Evolutionary conservation across 2,113 vertebrate genomes (phyloP).

Genomic region (Mohoua ochrocephala): DNA sequence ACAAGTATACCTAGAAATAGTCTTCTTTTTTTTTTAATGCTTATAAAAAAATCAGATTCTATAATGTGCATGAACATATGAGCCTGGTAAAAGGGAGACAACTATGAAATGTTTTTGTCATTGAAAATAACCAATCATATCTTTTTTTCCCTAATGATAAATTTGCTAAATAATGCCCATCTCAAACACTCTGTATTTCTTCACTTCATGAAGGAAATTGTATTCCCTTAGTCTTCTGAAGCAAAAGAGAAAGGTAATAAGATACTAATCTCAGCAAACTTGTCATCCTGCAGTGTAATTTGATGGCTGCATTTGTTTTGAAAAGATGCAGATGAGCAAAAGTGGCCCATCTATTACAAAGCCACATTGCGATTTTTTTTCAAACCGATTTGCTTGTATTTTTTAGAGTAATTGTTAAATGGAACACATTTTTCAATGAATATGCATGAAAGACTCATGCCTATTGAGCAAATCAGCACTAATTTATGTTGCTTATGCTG

Average conservation of each 20-base stretch:
- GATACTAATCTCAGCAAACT: background rate
- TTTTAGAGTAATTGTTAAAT: background rate
- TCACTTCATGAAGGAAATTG: background rate
- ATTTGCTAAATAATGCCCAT: background rate
- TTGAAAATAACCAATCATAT: background rate
- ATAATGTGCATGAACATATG: background rate
- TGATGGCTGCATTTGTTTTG: slow-evolving; percentile 6
- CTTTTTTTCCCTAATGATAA: background rate
- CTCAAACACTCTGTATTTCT: background rate
- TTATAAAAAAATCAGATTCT: background rate
- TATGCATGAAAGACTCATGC: background rate
- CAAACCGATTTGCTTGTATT: background rate
- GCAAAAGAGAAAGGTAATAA: background rate
- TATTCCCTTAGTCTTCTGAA: background rate
- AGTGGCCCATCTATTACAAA: background rate
- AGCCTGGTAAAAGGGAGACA: background rate
- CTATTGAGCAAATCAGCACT: background rate
- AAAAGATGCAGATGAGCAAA: background rate
- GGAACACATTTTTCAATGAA: background rate
- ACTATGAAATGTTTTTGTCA: background rate
- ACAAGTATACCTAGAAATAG: background rate
- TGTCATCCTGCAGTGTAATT: background rate
- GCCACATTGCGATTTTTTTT: background rate
- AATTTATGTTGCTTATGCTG: background rate
- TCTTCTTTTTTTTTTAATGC: background rate